Base-by-base conservation (phyloP, 2,888 invertebrate genomes). In the Synergus itoensis region DNA sequence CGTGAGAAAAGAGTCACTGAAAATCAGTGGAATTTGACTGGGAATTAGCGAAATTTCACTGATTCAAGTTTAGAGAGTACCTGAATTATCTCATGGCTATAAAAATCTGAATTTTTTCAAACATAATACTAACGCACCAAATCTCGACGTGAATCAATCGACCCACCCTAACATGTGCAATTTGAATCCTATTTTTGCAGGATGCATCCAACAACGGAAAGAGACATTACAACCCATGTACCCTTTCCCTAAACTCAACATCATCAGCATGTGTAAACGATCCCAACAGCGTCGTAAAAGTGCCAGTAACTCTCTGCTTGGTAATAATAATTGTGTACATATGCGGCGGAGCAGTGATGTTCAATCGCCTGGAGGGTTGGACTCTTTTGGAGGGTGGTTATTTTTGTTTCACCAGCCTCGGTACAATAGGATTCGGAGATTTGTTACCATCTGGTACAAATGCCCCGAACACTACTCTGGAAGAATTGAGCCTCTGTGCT, bases 301-400 rank as follows among this genome's bases (percentile, higher is more conserved):
- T 99, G 81, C 99, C 99, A 73, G 96, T 98, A 80, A 94, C 95
- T 77, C 94, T 99, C 76, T 98, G 98, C 90, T 93, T 98, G 81
- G 93, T 97, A 85, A 96, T 99, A 64, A 95, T 99, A 88, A 94
- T 97, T 73, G 94, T 96, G 85, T 99, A 99, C 92, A 95, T 99
- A 88, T 96, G 96, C 80, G 95, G 97, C 53, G 99, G 99, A 16
- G 97, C 98, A 0, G 93, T 97, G 81, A 94, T 99, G 84, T 99
- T 99, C 92, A 96, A 97, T 82, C 94, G 96, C 77, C 96, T 98
- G 90, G 99, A 99, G 92, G 95, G 95, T 85, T 99, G 99, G 99
- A 96, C 95, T 81, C 94, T 97, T 62, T 93, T 98, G 77, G 98
- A 98, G 89, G 98, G 98, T 48, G 94, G 96, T 82, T 96, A 96